These are phyloP conservation scores for Tiphia femorata DNA, from an alignment of 2,888 invertebrate genomes.

Conservation along the genomic window DNA sequence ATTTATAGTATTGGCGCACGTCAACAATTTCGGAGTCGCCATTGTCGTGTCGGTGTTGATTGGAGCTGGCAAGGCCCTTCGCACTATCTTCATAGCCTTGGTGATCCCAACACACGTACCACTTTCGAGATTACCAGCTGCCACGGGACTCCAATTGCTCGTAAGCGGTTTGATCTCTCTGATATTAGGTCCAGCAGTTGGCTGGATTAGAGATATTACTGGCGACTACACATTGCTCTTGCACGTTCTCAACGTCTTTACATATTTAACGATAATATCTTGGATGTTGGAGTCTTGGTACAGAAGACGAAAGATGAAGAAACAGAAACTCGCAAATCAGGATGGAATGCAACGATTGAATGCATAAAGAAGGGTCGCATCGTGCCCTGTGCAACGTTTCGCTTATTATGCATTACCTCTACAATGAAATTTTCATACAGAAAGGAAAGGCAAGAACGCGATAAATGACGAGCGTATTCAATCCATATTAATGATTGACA, in stretches of 20 bases:
- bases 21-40: constrained; percentile 72
- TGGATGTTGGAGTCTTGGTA: constrained; percentile 75
- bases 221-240: constrained; percentile 74
- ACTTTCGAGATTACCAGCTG: constrained; percentile 78
- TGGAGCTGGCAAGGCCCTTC: constrained; percentile 79
- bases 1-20: constrained; percentile 74
- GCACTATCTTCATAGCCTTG: constrained; percentile 81
- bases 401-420: no score
- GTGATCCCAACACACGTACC: constrained; percentile 81
- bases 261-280: constrained; percentile 75
- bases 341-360: no score
- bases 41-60: constrained; percentile 76
- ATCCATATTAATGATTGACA: no score
- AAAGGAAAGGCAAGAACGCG: no score
- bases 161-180: constrained; percentile 77
- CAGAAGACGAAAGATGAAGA: constrained; percentile 25
- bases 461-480: no score
- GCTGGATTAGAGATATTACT: constrained; percentile 76
- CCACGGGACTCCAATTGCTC: constrained; percentile 78
- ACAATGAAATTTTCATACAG: no score
- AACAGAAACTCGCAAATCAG: no score
- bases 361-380: no score
- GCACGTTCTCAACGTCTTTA: constrained; percentile 77
- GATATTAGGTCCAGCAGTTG: constrained; percentile 76
- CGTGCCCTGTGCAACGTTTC: no score